phyloP scores from a whole-genome alignment of 1,140 invertebrate genomes.

The Anastrepha obliqua region DNA sequence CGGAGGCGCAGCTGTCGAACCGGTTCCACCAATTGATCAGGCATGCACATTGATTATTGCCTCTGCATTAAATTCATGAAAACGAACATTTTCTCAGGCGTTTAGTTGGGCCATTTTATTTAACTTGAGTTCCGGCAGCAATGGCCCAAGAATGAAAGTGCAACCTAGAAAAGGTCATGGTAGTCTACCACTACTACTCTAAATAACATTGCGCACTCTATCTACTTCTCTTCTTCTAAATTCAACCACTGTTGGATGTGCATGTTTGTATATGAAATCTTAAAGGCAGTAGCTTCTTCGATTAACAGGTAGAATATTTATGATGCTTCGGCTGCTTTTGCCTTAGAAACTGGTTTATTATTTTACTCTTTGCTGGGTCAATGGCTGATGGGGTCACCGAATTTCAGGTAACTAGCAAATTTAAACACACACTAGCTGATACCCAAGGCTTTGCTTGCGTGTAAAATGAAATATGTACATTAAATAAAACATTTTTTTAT shows the following conservation, averaged over 20 bases:
- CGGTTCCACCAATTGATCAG: background rate
- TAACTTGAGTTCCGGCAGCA: background rate
- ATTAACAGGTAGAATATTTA: conserved; percentile 74
- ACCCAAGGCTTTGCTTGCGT: background rate
- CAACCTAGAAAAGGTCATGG: background rate
- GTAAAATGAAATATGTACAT: too few relatives aligned
- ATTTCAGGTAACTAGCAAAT: too few relatives aligned
- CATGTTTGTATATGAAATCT: background rate
- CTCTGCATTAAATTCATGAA: background rate
- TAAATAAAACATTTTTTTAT: too few relatives aligned
- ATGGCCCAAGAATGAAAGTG: background rate
- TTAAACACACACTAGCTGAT: background rate
- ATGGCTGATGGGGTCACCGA: background rate
- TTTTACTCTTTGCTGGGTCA: background rate
- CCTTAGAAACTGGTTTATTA: conserved; percentile 25
- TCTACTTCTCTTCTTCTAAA: background rate
- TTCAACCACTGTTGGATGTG: background rate
- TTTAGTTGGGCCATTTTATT: conserved; percentile 6
- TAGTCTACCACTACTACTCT: background rate
- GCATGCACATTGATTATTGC: background rate
- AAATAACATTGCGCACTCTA: background rate
- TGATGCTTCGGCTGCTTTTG: conserved; percentile 60
- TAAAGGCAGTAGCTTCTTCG: conserved; percentile 50
- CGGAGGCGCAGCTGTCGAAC: conserved; percentile 1
- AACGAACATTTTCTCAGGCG: background rate